Evolutionary conservation across 2,888 invertebrate species (phyloP).

Genomic region (Pammene fasciana): DNA sequence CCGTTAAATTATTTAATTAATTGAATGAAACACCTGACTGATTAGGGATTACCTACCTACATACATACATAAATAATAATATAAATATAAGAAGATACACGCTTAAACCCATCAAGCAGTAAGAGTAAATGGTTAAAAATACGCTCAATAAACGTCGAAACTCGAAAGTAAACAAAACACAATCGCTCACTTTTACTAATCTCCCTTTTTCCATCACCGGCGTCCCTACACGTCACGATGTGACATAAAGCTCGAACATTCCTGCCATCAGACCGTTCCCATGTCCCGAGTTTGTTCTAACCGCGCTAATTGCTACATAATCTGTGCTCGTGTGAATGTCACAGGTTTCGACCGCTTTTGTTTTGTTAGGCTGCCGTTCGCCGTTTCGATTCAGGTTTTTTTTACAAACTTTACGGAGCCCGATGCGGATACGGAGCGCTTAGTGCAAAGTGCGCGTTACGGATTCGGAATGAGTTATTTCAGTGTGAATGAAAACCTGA

Average conservation of each 20-base stretch:
- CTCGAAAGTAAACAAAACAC: constrained; percentile 19
- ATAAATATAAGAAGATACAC: no score
- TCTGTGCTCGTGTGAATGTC: constrained; percentile 69
- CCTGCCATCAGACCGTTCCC: constrained; percentile 53
- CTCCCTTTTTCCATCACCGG: constrained; percentile 17
- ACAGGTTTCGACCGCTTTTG: constrained; percentile 40
- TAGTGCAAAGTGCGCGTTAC: no score
- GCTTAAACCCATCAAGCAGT: no score
- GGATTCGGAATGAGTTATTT: no score
- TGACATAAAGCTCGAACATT: constrained; percentile 36
- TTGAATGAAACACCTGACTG: no score
- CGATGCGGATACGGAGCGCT: neutral
- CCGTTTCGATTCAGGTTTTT: constrained; percentile 45
- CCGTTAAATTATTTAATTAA: no score
- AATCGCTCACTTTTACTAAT: constrained; percentile 14
- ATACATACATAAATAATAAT: no score
- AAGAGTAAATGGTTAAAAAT: no score
- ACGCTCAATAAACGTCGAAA: no score
- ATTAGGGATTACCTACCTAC: no score
- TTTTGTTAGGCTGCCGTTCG: constrained; percentile 51
- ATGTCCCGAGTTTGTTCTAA: constrained; percentile 63
- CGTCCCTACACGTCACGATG: constrained; percentile 17
- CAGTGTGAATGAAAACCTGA: no score
- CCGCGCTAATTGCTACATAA: constrained; percentile 73
- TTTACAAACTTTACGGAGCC: neutral